A percentile compares a stretch with the other conserved stretches of the same genome.
Conservation (phyloP, 2,888 invertebrate genomes). For the Pandemis corylana region DNA sequence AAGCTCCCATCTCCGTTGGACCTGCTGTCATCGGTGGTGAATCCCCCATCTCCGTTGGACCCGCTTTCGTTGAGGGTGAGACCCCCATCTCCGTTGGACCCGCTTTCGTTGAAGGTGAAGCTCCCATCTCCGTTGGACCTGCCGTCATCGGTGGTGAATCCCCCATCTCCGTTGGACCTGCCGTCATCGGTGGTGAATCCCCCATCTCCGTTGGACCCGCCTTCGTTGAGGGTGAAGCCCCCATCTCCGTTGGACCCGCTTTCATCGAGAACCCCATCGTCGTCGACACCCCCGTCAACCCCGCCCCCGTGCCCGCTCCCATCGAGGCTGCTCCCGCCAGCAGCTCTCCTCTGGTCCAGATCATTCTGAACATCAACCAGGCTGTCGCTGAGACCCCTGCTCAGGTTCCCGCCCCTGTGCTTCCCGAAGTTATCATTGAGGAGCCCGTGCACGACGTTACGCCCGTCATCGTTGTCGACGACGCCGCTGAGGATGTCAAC, state of each 20-base stretch:
- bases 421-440: not conserved
- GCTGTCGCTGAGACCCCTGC: conserved; percentile 34
- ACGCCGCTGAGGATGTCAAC: not conserved
- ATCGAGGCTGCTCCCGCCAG: not conserved
- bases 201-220: not conserved
- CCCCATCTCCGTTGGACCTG: not conserved
- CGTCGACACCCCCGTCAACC: not conserved
- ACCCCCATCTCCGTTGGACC: not conserved
- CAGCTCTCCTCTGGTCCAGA: not conserved
- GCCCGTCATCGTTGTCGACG: conserved; percentile 15
- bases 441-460: not conserved
- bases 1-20: not conserved
- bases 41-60: not conserved
- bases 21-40: not conserved
- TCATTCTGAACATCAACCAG: conserved; percentile 55
- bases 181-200: not conserved
- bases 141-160: not conserved
- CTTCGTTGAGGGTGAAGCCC: not conserved
- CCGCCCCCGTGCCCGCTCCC: not conserved
- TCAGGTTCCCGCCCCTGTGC: not conserved
- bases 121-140: not conserved
- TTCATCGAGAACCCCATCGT: not conserved
- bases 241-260: conserved; percentile 2
- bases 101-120: not conserved
- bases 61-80: not conserved